Evolutionary conservation across 2,797 vertebrate genomes (phyloP).

Genomic region (Sarcoramphus papa): DNA sequence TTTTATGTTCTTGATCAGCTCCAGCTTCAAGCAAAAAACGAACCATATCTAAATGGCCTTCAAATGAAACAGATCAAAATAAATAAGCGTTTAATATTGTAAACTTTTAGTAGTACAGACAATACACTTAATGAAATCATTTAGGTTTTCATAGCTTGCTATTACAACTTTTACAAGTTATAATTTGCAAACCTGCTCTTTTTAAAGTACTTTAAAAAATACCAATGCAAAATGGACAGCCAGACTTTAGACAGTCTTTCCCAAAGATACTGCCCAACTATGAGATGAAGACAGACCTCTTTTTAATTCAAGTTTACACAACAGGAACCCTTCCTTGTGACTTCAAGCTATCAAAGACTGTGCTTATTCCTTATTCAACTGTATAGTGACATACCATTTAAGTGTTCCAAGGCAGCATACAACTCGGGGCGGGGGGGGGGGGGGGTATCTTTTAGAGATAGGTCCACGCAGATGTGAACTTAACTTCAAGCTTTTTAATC

Average conservation of each 20-base stretch:
- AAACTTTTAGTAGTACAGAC: not conserved
- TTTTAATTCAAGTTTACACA: not conserved
- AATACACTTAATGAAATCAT: not conserved
- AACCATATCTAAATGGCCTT: slow-evolving; percentile 99
- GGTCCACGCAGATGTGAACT: not conserved
- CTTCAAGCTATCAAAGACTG: not conserved
- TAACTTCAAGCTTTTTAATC: not conserved
- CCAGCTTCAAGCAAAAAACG: slow-evolving; percentile 97
- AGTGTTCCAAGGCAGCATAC: not conserved
- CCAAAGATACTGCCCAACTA: not conserved
- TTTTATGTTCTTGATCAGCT: slow-evolving; percentile 99
- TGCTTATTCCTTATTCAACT: not conserved
- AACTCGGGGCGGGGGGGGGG: not conserved
- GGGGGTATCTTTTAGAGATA: not conserved
- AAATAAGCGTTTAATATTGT: not conserved
- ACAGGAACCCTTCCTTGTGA: not conserved
- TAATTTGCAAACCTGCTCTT: not conserved
- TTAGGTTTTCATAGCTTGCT: not conserved
- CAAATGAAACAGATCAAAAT: slow-evolving; percentile 40
- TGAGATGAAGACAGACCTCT: not conserved
- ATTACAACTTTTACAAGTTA: not conserved
- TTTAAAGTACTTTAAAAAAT: not conserved
- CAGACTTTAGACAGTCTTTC: not conserved
- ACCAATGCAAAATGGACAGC: not conserved
- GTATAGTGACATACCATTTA: accelerated